Percentiles rank a stretch among this genome's conserved stretches.
Evolutionary conservation across 2,797 vertebrate species (phyloP).

Genomic region (Smutsia gigantea): DNA sequence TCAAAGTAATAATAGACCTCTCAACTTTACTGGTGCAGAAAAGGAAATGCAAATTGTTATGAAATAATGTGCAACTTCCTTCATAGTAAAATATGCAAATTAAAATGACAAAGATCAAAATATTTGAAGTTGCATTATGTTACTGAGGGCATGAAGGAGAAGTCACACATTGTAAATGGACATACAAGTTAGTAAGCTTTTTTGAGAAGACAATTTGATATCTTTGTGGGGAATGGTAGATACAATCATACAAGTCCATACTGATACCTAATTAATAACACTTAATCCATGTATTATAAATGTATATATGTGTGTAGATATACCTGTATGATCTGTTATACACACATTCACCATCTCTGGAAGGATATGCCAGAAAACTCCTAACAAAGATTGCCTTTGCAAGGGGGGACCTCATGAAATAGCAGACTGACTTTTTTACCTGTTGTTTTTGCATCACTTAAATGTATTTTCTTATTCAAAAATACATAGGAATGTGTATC

Average conservation of each 20-base stretch:
- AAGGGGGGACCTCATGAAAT: background rate
- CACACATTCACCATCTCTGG: background rate
- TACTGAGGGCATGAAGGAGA: background rate
- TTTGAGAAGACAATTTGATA: background rate
- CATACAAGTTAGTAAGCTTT: background rate
- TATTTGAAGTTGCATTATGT: background rate
- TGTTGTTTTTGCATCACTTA: constrained; percentile 12
- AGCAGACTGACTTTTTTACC: background rate
- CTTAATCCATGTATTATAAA: background rate
- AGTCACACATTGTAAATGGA: background rate
- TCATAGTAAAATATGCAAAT: background rate
- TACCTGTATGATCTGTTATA: background rate
- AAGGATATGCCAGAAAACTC: constrained; percentile 19
- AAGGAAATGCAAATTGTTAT: background rate
- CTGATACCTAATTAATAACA: background rate
- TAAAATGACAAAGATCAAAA: background rate
- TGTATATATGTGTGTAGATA: background rate
- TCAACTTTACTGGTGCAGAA: background rate
- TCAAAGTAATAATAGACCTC: background rate
- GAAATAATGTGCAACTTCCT: background rate
- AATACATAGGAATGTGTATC: background rate
- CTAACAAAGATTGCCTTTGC: background rate
- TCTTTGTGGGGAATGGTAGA: background rate
- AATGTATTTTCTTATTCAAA: constrained; percentile 49
- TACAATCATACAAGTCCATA: background rate